These are phyloP conservation scores for Manis pentadactyla DNA, from an alignment of 2,797 vertebrate genomes.

Conservation along the genomic window DNA sequence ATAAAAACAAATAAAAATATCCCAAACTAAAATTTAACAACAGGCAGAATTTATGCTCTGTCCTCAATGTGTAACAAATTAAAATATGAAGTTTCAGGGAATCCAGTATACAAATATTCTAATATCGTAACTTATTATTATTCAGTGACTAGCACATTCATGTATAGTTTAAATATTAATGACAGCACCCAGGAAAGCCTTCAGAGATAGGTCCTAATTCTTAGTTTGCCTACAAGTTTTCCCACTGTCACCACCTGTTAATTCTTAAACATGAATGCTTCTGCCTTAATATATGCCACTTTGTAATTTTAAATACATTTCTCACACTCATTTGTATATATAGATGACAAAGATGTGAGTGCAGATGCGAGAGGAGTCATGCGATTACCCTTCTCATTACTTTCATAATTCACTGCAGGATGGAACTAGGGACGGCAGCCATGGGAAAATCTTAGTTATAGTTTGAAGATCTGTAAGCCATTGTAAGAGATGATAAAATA, in stretches of 20 bases:
- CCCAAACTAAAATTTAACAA: constrained; percentile 68
- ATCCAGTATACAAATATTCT: background rate
- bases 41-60: constrained; percentile 70
- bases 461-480: constrained; percentile 44
- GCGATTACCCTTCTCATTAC: background rate
- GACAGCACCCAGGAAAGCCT: constrained; percentile 50
- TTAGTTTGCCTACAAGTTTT: constrained; percentile 70
- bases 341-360: constrained; percentile 15
- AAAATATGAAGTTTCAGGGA: constrained; percentile 71
- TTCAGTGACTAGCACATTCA: constrained; percentile 37
- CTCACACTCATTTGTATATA: constrained; percentile 51
- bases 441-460: background rate
- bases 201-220: constrained; percentile 64
- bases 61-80: constrained; percentile 48
- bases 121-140: constrained; percentile 61
- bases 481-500: constrained; percentile 69
- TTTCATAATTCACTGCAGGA: constrained; percentile 41
- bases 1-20: constrained; percentile 75
- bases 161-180: constrained; percentile 78
- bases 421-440: constrained; percentile 31
- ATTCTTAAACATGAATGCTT: constrained; percentile 74
- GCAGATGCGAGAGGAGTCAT: background rate
- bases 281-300: constrained; percentile 55
- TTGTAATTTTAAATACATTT: constrained; percentile 61
- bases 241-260: constrained; percentile 65